Evolutionary conservation across 1,140 invertebrate genomes (phyloP), one percentile per base, ranked within the genome.

Genomic region (Polypedilum vanderplanki): DNA sequence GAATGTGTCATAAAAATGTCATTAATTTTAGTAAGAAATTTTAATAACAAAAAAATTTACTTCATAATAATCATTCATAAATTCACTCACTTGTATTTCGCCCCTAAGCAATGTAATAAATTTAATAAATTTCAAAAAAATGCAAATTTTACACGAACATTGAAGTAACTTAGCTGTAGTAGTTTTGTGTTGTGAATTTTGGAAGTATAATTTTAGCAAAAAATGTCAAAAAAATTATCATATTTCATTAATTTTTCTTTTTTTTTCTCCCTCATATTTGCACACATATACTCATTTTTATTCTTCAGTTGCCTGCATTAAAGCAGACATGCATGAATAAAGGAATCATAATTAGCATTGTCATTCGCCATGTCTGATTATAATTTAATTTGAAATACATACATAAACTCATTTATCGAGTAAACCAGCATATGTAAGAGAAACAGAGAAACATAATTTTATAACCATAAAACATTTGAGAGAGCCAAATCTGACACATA

Each of bases 401-500:
- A 57, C 12, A 57, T 3, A 57, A 15, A 15, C 46, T n/a, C 9
- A 57, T 57, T n/a, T n/a, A 57, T 12, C 46, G n/a, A 57, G 46
- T 15, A 1, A 57, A 57, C 46, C 46, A 57, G 46, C 46, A 15
- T 57, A n/a, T 57, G 46, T 57, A 15, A 12, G n/a, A 12, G 41
- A 46, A 9, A 46, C n/a, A n/a, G n/a, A 67, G 7, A 67, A 18
- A 70, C 20, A 70, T 70, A 70, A 18, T 20, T 22, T 20, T 70
- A 22, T 10, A 10, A 18, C 18, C 65, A 70, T 70, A 70, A 70
- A 70, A 70, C 65, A 70, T 70, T 70, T 57, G 9, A 46, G n/a
- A n/a, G 3, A 22, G 18, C 17, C 18, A 70, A 70, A 70, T 70
- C 65, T 18, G 65, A 70, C 65, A 70, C 65, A 70, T 70, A 70